Conservation (phyloP, 2,113 vertebrate genomes). For the Paradoxurus hermaphroditus region DNA sequence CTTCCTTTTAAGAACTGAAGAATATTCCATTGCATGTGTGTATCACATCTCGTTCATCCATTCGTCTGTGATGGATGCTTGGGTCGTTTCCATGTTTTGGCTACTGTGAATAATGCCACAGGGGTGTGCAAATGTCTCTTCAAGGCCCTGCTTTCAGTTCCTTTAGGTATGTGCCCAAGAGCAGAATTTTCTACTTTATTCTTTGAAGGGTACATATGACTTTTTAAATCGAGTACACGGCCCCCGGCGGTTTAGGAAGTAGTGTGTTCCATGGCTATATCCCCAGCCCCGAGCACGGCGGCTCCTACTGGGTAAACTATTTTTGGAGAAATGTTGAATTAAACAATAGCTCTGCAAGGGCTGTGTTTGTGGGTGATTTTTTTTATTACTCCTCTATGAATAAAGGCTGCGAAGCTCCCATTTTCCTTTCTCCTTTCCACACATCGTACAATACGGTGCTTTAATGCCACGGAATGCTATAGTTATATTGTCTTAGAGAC, state of each 20-base stretch:
- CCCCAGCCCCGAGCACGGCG: not conserved
- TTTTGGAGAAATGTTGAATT: not conserved
- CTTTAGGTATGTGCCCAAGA: not conserved
- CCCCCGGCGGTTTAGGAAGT: not conserved
- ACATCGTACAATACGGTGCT: not conserved
- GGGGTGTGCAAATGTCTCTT: not conserved
- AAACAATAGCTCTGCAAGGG: not conserved
- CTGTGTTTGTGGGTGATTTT: not conserved
- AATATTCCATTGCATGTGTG: fast-evolving
- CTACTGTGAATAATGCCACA: not conserved
- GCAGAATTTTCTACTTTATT: not conserved
- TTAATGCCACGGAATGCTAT: not conserved
- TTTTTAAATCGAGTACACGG: not conserved
- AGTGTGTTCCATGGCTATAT: not conserved
- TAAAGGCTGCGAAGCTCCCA: not conserved
- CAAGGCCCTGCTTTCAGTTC: not conserved
- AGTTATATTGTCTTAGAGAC: not conserved
- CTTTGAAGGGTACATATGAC: not conserved
- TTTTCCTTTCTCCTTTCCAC: constrained; percentile 13
- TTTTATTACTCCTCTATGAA: constrained; percentile 4
- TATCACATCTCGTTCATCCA: not conserved
- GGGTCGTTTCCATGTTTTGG: not conserved
- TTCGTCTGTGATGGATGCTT: fast-evolving
- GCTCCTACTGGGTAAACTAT: not conserved
- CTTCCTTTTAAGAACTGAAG: not conserved